Percentiles rank a stretch among this genome's conserved stretches.
Conservation (phyloP, 2,888 invertebrate species). For the Rhopalosiphum nymphaeae region DNA sequence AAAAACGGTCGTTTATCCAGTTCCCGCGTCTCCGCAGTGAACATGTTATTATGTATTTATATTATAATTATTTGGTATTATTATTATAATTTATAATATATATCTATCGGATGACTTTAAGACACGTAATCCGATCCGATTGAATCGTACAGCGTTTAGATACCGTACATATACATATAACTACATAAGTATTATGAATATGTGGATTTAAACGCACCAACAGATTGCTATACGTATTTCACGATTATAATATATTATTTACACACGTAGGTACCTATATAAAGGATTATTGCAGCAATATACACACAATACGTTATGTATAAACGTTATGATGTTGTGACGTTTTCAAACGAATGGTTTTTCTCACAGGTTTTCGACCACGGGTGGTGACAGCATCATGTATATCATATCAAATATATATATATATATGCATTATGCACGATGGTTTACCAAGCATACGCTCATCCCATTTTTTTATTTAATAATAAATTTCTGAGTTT, state of each 20-base stretch:
- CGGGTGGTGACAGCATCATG: not conserved
- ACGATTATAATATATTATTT: not conserved
- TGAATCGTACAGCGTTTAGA: constrained; percentile 11
- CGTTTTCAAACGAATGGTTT: constrained; percentile 39
- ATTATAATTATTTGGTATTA: not conserved
- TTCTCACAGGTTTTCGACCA: constrained; percentile 30
- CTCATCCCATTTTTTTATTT: not conserved
- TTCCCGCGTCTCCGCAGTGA: not conserved
- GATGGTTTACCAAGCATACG: not conserved
- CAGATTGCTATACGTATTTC: not conserved
- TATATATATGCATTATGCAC: too few species aligned
- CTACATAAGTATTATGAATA: not conserved
- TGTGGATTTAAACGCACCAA: not conserved
- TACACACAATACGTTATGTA: not conserved
- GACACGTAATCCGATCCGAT: not conserved
- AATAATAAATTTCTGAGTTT: not conserved
- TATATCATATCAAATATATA: not conserved
- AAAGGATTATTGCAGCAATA: not conserved
- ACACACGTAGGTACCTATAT: not conserved
- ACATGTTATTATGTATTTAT: not conserved
- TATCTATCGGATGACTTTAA: not conserved
- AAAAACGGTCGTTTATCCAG: not conserved
- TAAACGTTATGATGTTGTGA: not conserved
- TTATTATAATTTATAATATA: not conserved
- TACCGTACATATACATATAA: not conserved